Base-by-base conservation (phyloP, 2,797 vertebrate genomes). In the Diplodus sargus region DNA sequence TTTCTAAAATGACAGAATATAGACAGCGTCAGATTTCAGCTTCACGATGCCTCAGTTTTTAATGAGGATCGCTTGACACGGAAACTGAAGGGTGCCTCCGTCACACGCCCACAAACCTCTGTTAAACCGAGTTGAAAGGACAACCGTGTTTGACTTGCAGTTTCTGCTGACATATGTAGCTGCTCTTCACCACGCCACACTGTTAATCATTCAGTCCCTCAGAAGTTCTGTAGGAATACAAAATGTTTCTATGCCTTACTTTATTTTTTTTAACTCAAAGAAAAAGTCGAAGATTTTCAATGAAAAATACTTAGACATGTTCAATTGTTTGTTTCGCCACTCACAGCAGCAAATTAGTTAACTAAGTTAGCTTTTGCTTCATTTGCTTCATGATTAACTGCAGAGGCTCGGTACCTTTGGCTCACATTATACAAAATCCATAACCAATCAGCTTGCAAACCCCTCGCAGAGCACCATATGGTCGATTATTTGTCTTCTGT, bases 301-400 rank as follows among this genome's bases (percentile, higher is more conserved):
- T 30, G 30, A 51, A 52, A 70, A 63, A 53, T 12, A 22, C 7
- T 43, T 23, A n/a, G 0, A n/a, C 43, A 70, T 75, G 42, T 56
- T 66, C 22, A 64, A 59, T 72, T 23, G 22, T 82, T 76, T 71
- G 61, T 73, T 28, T 58, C 20, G 30, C 62, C 18, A 61, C 68
- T 77, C 56, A 48, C 54, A 61, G 74, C 61, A 70, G 69, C 79
- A 84, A 25, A 90, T 87, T 74, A 69, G 71, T 30, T 10, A 39
- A 53, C 47, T 17, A 43, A 45, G 18, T 74, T 61, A 22, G 34
- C 64, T 69, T 48, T 56, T 16, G 39, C 70, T 65, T 65, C 18
- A 79, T 87, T 83, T 79, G 54, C 81, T 76, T 54, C 7, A 20
- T 87, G 71, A 86, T 84, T 81, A 76, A 83, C 54, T 78, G 14